A percentile compares a stretch with the other conserved stretches of the same genome.
Conservation (phyloP, 2,888 invertebrate species). For the Pandemis heparana region DNA sequence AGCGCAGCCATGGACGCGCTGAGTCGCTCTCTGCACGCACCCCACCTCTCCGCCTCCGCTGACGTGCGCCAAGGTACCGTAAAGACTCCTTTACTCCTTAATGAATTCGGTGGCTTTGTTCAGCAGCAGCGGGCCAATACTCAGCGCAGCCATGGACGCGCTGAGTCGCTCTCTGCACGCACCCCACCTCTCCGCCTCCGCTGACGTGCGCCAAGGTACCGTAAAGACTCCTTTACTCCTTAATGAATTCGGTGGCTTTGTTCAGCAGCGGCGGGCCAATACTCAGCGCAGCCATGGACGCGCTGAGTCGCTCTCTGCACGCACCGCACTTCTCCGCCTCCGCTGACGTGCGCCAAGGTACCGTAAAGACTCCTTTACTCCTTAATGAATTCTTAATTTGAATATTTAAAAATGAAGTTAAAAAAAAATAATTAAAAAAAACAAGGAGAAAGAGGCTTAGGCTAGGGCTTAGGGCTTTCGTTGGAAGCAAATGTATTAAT, state of each 20-base stretch:
- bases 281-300: constrained; percentile 93
- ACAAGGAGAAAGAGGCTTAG: no score
- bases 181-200: constrained; percentile 92
- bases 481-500: no score
- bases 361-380: no score
- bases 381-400: no score
- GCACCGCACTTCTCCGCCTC: constrained; percentile 94
- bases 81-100: no score
- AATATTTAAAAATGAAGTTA: no score
- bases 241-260: constrained; percentile 88
- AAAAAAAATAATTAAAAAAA: no score
- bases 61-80: constrained; percentile 53
- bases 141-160: constrained; percentile 94
- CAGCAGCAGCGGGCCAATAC: constrained; percentile 93
- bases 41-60: constrained; percentile 90
- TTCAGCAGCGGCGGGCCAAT: constrained; percentile 95
- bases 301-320: constrained; percentile 94
- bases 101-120: constrained; percentile 90
- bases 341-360: constrained; percentile 58
- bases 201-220: constrained; percentile 56
- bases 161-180: constrained; percentile 95
- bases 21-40: constrained; percentile 95
- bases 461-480: no score
- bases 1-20: constrained; percentile 95
- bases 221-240: no score